Base-by-base conservation (phyloP, 2,113 vertebrate genomes). In the Eublepharis macularius region DNA sequence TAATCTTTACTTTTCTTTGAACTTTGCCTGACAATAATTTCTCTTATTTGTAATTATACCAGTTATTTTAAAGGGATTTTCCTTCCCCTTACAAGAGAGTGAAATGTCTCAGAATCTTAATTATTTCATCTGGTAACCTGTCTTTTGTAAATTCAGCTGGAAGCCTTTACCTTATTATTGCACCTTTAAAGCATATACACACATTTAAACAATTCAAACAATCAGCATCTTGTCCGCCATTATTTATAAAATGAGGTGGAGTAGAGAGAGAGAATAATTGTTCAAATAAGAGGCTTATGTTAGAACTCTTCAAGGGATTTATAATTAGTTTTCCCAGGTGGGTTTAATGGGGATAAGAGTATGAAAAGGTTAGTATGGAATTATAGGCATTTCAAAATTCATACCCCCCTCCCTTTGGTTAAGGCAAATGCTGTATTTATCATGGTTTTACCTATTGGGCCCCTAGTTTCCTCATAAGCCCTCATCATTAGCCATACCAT, bases 111-210 rank as follows among this genome's bases (percentile, higher is more conserved):
- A 84, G 69, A 45, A 60, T 90, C 86, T 89, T 91, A 88, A 91
- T 68, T 85, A 80, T 78, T 89, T 90, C 90, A 86, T 43, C 39
- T 87, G 83, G 84, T 89, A 90, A 93, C 88, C 87, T 70, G 57
- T 86, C 81, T 90, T 63, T 92, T 86, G 90, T 49, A 87, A 4
- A 0, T 88, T 94, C 93, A 95, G 87, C 90, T 93, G 90, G 91
- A 95, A 94, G 29, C 86, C 85, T 92, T 94, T 94, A 91, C 85
- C 80, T 63, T 84, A 91, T 88, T 41, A n/a, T 41, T 92, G 81
- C 87, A 89, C 73, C 87, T 83, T 77, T 90, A 88, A 94, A 45
- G 54, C 49, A 54, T 14, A n/a, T 24, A 79, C 13, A 43, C 39
- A n/a, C 57, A 65, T 19, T 68, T 45, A 49, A 68, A 83, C 41